Evolutionary conservation across 1,140 invertebrate genomes (phyloP), one percentile per base, ranked within the genome.

Genomic region (Ostrea denselamellosa): DNA sequence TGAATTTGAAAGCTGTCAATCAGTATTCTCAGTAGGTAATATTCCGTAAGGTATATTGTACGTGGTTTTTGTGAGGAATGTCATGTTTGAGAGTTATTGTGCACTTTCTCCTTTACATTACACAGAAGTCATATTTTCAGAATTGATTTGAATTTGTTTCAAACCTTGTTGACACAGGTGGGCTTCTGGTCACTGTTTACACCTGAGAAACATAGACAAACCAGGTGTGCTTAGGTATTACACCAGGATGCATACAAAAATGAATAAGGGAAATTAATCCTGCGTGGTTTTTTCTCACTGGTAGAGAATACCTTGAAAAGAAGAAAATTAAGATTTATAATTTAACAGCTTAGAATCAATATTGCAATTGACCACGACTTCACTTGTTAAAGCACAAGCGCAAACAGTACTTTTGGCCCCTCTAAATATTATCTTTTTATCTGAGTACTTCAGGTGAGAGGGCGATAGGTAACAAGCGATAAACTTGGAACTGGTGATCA

Each of bases 391-490:
- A 83, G 52, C 82, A 83, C 82, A 52, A 52, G n/a, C n/a, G 82
- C 82, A 83, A 83, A 83, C 28, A 83, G 17, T 83, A 81, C 44
- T 19, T 19, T 83, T 52, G 19, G 44, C n/a, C 52, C 82, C 28
- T 54, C 82, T 53, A 83, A 83, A 83, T 83, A 83, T 83, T 83
- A 83, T 83, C 82, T 53, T 83, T 83, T 83, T 83, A 83, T 83
- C 82, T 19, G 52, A n/a, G 82, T 83, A 54, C 82, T 83, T 83
- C n/a, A 83, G 44, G 44, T 53, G 53, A 53, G 68, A 34, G 68
- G 25, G 68, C 14, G 68, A 34, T 77, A 77, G 25, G 68, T 77
- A 77, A 77, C 68, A 77, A 34, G 22, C 68, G 68, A 77, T 77
- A 77, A 77, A 34, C 68, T 1, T 14, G 68, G 68, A 3, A 28